These are phyloP conservation scores for Dolichopus griseipennis DNA, from an alignment of 2,888 invertebrate species.

Conservation along the genomic window DNA sequence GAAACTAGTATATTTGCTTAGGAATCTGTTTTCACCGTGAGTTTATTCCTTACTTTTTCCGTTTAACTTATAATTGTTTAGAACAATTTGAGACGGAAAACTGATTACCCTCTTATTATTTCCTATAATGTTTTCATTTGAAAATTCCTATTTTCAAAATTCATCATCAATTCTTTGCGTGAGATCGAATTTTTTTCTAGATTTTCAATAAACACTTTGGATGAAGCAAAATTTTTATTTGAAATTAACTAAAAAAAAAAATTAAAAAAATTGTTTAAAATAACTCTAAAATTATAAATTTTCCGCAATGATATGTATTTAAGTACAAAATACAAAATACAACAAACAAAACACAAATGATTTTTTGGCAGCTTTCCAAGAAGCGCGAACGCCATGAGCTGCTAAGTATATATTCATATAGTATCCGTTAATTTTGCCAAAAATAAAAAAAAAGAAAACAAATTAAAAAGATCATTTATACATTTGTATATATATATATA, in stretches of 20 bases:
- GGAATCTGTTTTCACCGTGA: too few species aligned
- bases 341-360: not conserved
- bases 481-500: too few species aligned
- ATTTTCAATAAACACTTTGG: not conserved
- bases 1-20: too few species aligned
- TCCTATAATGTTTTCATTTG: too few species aligned
- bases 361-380: not conserved
- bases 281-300: slow-evolving; percentile 1
- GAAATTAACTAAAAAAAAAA: not conserved
- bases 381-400: slow-evolving; percentile 4
- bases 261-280: too few species aligned
- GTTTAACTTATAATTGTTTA: too few species aligned
- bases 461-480: too few species aligned
- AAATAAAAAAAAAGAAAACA: not conserved
- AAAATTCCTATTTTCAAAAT: too few species aligned
- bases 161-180: not conserved
- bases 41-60: too few species aligned
- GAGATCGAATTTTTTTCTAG: not conserved
- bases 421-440: not conserved
- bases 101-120: too few species aligned
- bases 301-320: not conserved
- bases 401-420: not conserved
- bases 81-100: too few species aligned
- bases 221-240: not conserved
- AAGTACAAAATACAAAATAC: not conserved